Percentiles rank a stretch among this genome's conserved stretches.
Evolutionary conservation across 1,140 invertebrate species (phyloP).

Genomic region (Panulirus ornatus): DNA sequence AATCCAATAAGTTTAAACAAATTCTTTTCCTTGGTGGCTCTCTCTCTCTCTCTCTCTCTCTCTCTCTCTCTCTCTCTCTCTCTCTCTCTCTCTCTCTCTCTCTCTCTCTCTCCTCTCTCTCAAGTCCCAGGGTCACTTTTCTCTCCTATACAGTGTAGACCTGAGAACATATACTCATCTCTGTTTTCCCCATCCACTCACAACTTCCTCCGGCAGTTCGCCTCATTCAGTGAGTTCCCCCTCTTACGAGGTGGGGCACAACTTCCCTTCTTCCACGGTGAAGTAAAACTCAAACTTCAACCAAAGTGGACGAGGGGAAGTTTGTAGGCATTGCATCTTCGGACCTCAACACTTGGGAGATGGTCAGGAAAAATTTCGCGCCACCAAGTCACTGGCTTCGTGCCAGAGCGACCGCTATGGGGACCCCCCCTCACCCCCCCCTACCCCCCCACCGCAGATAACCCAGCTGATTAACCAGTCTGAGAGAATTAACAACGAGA

Average conservation of each 20-base stretch:
- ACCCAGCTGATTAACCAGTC: neutral
- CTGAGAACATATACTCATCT: neutral
- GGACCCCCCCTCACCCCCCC: neutral
- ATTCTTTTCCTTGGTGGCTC: slow-evolving; percentile 21
- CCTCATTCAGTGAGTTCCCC: neutral
- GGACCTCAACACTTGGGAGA: neutral
- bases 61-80: slow-evolving; percentile 42
- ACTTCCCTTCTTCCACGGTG: neutral
- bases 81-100: slow-evolving; percentile 25
- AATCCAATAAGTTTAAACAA: neutral
- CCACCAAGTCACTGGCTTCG: neutral
- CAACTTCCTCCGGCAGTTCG: neutral
- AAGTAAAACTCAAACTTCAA: neutral
- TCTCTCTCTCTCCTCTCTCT: slow-evolving; percentile 77
- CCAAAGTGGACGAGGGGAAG: neutral
- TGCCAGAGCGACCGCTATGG: neutral
- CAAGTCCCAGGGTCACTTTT: slow-evolving; percentile 77
- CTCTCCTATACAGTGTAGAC: neutral
- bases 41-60: slow-evolving; percentile 34
- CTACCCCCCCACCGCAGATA: no score
- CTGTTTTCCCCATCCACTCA: neutral
- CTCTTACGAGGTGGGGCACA: neutral
- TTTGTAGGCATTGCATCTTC: neutral
- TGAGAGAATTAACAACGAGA: neutral
- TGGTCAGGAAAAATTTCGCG: neutral